Evolutionary conservation across 2,113 vertebrate genomes (phyloP).

Genomic region (Strix aluco): DNA sequence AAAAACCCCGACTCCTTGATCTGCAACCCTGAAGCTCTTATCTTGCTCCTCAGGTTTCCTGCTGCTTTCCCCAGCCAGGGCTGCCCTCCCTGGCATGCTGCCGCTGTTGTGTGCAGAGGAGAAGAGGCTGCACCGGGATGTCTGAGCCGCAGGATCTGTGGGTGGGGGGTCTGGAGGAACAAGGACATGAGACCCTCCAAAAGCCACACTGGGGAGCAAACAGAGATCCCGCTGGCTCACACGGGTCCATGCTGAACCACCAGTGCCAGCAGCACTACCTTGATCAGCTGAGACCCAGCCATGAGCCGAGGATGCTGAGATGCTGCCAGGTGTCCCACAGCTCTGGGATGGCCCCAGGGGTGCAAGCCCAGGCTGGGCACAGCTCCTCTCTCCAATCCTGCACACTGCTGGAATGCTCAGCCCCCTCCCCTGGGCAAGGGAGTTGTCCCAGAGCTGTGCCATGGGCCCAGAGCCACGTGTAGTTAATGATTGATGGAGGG

Average conservation of each 20-base stretch:
- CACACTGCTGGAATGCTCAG: accelerated
- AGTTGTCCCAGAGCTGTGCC: accelerated
- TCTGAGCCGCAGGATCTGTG: not conserved
- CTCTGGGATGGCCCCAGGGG: not conserved
- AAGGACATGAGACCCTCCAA: not conserved
- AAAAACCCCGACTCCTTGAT: not conserved
- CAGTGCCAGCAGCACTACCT: not conserved
- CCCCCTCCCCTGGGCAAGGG: accelerated
- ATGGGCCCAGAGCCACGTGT: accelerated
- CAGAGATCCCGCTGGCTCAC: not conserved
- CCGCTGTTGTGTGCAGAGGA: not conserved
- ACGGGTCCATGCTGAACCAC: not conserved
- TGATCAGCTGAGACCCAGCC: accelerated
- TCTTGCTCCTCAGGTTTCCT: conserved; percentile 31
- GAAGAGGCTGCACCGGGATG: not conserved
- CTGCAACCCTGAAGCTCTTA: not conserved
- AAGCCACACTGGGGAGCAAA: not conserved
- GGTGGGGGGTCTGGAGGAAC: not conserved
- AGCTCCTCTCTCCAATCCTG: accelerated
- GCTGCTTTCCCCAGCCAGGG: not conserved
- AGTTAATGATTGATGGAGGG: not conserved
- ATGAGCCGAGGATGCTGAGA: not conserved
- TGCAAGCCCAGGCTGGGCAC: not conserved
- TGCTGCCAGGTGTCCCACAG: not conserved
- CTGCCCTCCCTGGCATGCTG: not conserved